phyloP scores from a whole-genome alignment of 2,888 invertebrate species.

The Oligia strigilis region DNA sequence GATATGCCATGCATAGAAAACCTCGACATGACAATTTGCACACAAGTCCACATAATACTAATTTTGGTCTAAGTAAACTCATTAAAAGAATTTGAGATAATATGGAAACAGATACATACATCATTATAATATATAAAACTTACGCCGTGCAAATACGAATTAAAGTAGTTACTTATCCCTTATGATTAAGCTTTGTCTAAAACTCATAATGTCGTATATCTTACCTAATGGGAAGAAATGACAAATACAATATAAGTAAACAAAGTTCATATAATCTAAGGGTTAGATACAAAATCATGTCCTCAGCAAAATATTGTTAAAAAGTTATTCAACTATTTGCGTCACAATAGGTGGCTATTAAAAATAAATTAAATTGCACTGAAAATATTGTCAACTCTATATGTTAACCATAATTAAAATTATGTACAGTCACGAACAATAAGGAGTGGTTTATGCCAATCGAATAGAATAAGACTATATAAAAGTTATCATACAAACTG shows the following conservation, averaged over 20 bases:
- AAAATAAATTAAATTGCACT: slow-evolving; percentile 71
- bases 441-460: slow-evolving; percentile 55
- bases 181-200: slow-evolving; percentile 61
- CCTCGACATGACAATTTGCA: slow-evolving; percentile 51
- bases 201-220: slow-evolving; percentile 47
- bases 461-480: slow-evolving; percentile 11
- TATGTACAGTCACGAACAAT: slow-evolving; percentile 73
- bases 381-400: slow-evolving; percentile 69
- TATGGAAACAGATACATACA: slow-evolving; percentile 48
- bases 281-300: slow-evolving; percentile 57
- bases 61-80: slow-evolving; percentile 72
- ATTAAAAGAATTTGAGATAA: slow-evolving; percentile 50
- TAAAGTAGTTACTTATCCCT: slow-evolving; percentile 50
- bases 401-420: slow-evolving; percentile 58
- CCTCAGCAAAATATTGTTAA: slow-evolving; percentile 47
- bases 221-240: slow-evolving; percentile 51
- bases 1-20: slow-evolving; percentile 66
- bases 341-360: slow-evolving; percentile 66
- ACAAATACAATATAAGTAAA: slow-evolving; percentile 55
- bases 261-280: slow-evolving; percentile 50
- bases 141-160: slow-evolving; percentile 46
- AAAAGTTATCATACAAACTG: slow-evolving; percentile 28
- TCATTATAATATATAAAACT: slow-evolving; percentile 35
- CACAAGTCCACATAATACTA: slow-evolving; percentile 72
- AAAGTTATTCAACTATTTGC: slow-evolving; percentile 57